These are phyloP conservation scores for Bubalus kerabau DNA, from an alignment of 2,113 vertebrate genomes.

Conservation along the genomic window DNA sequence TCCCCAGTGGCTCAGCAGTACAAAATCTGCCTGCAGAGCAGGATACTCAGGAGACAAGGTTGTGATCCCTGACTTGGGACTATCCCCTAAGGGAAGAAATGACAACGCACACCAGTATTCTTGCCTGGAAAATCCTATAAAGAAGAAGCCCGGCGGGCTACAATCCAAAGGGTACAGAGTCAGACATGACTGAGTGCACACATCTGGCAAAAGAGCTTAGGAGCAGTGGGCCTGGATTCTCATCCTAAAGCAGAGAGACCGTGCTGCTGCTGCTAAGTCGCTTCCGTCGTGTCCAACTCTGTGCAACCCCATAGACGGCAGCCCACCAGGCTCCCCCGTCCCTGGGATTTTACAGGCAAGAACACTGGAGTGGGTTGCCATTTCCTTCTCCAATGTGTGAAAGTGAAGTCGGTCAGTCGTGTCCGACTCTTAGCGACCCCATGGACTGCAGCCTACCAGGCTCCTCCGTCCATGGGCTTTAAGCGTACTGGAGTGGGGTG, in stretches of 20 bases:
- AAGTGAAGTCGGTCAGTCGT: not conserved
- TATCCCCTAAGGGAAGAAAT: not conserved
- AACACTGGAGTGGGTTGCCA: not conserved
- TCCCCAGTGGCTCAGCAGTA: not conserved
- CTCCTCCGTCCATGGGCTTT: not conserved
- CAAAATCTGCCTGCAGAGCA: not conserved
- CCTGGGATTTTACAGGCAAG: not conserved
- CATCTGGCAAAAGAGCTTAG: not conserved
- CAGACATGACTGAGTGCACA: not conserved
- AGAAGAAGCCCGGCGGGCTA: not conserved
- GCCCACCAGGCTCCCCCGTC: not conserved
- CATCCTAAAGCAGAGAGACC: fast-evolving
- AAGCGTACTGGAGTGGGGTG: not conserved
- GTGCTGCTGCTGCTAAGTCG: not conserved
- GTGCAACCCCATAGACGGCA: not conserved
- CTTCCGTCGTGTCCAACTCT: not conserved
- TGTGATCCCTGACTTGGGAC: not conserved
- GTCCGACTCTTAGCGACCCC: not conserved
- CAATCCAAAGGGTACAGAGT: not conserved
- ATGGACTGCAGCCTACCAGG: not conserved
- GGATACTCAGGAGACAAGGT: not conserved
- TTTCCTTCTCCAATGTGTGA: not conserved
- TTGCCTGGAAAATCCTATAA: not conserved
- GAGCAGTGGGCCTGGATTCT: not conserved
- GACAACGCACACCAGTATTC: not conserved